Evolutionary conservation across 1,140 invertebrate genomes (phyloP).

Genomic region (Maniola jurtina): DNA sequence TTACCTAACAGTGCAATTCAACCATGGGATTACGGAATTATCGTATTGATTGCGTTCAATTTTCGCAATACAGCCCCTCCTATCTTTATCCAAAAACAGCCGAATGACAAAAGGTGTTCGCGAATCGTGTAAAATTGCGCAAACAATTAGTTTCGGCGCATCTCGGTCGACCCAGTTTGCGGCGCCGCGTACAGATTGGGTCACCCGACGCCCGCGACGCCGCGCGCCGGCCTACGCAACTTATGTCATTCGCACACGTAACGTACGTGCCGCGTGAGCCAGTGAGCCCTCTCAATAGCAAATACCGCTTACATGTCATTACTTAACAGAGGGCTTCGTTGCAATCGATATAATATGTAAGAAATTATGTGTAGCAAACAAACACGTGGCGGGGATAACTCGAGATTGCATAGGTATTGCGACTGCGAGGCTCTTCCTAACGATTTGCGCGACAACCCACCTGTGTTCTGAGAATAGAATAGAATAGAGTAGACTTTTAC

Average conservation of each 20-base stretch:
- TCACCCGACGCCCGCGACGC: conserved; percentile 48
- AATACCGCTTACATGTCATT: conserved; percentile 30
- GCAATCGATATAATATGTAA: conserved; percentile 23
- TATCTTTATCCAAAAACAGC: not conserved
- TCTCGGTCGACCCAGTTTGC: conserved; percentile 62
- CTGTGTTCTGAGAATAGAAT: too few relatives aligned
- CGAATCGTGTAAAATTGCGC: conserved; percentile 35
- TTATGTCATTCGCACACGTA: conserved; percentile 63
- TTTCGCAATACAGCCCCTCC: not conserved
- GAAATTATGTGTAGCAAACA: conserved; percentile 10
- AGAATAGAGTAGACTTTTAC: too few relatives aligned
- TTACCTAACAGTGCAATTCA: not conserved
- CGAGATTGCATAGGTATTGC: not conserved
- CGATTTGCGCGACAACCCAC: not conserved
- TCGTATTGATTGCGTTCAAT: conserved; percentile 1
- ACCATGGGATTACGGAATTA: conserved; percentile 1
- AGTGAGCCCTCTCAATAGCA: conserved; percentile 35
- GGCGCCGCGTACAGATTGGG: conserved; percentile 55
- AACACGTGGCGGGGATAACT: not conserved
- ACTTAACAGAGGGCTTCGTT: conserved; percentile 33
- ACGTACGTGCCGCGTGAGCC: conserved; percentile 42
- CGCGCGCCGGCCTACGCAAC: conserved; percentile 46
- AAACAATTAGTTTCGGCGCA: conserved; percentile 64
- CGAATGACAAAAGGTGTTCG: conserved; percentile 15
- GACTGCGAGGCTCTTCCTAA: not conserved